phyloP scores from a whole-genome alignment of 2,888 invertebrate species.

The Athalia cordata region DNA sequence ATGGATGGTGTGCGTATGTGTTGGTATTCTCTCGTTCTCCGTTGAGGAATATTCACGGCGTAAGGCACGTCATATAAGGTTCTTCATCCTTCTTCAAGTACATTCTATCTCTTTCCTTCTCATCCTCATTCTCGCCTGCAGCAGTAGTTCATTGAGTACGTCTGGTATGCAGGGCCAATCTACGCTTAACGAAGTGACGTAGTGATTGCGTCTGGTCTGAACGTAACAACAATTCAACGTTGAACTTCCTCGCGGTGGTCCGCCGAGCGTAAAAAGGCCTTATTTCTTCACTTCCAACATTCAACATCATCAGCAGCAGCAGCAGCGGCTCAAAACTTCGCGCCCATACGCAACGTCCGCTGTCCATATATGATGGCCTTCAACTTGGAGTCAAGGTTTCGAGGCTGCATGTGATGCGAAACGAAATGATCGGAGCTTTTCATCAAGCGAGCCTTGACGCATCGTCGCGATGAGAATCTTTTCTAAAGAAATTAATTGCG shows the following conservation, averaged over 20 bases:
- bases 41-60: not conserved
- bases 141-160: slow-evolving; percentile 66
- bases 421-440: slow-evolving; percentile 53
- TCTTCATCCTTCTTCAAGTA: slow-evolving; percentile 40
- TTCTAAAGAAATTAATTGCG: slow-evolving; percentile 49
- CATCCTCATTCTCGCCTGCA: slow-evolving; percentile 35
- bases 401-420: slow-evolving; percentile 51
- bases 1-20: slow-evolving; percentile 1
- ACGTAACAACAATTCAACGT: slow-evolving; percentile 24
- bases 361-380: slow-evolving; percentile 55
- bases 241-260: not conserved
- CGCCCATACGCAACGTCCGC: not conserved
- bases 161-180: slow-evolving; percentile 66
- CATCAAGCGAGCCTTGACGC: slow-evolving; percentile 42
- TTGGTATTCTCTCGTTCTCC: slow-evolving; percentile 40
- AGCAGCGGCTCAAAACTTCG: not conserved
- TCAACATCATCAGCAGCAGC: no score
- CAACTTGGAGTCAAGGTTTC: slow-evolving; percentile 61
- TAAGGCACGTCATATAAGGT: not conserved
- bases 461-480: not conserved
- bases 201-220: slow-evolving; percentile 45
- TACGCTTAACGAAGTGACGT: slow-evolving; percentile 52
- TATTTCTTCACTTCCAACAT: not conserved
- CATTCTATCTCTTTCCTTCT: slow-evolving; percentile 23
- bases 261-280: slow-evolving; percentile 35